phyloP scores from a whole-genome alignment of 2,113 vertebrate species.

The Spheniscus mendiculus region DNA sequence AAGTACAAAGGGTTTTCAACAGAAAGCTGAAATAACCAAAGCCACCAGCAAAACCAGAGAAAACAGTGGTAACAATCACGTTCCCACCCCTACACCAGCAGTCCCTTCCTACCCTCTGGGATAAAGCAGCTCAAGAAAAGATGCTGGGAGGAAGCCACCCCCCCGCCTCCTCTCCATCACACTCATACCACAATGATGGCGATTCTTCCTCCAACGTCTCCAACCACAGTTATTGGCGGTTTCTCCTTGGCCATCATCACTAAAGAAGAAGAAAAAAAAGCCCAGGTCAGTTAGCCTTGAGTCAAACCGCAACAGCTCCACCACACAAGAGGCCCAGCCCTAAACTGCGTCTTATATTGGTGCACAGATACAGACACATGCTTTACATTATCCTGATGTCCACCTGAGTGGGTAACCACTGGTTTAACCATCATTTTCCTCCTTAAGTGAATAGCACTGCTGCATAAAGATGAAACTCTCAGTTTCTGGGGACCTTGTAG shows the following conservation, averaged over 20 bases:
- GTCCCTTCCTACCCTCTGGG: neutral
- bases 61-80: neutral
- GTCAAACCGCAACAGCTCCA: neutral
- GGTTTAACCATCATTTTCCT: neutral
- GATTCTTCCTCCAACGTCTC: slow-evolving; percentile 96
- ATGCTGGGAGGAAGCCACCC: neutral
- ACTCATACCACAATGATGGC: slow-evolving; percentile 95
- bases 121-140: neutral
- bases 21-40: neutral
- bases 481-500: neutral
- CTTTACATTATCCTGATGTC: neutral
- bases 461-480: neutral
- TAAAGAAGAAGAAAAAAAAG: slow-evolving; percentile 54
- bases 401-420: neutral
- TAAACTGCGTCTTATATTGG: rapidly evolving
- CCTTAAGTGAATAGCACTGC: neutral
- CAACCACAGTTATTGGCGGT: slow-evolving; percentile 96
- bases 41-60: neutral
- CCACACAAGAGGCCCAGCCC: neutral
- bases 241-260: slow-evolving; percentile 99
- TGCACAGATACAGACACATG: neutral
- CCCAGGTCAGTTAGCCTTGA: neutral
- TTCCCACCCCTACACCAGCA: neutral
- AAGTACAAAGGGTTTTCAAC: neutral
- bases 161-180: neutral